A percentile compares a stretch with the other conserved stretches of the same genome.
phyloP scores from a whole-genome alignment of 2,888 invertebrate species.

The Crossocerus cetratus region DNA sequence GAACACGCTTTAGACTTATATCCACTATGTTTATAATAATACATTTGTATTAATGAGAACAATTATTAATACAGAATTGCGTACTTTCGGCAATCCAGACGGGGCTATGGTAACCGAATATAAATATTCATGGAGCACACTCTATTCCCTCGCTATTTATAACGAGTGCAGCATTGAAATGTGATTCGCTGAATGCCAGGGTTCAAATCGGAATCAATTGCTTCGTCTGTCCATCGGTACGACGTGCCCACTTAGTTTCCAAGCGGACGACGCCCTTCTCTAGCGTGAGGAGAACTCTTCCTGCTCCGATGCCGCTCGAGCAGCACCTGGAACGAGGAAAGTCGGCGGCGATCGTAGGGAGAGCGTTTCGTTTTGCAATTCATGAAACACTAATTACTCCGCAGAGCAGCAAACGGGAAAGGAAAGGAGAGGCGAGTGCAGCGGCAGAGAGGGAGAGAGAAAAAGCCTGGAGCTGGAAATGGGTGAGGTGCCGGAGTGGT shows the following conservation, averaged over 20 bases:
- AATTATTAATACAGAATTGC: too few relatives aligned
- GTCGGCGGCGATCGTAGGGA: constrained; percentile 14
- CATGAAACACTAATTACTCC: constrained; percentile 51
- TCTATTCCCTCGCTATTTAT: neutral
- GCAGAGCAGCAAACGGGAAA: constrained; percentile 23
- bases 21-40: too few relatives aligned
- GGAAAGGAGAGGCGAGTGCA: too few relatives aligned
- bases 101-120: too few relatives aligned
- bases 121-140: neutral
- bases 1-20: too few relatives aligned
- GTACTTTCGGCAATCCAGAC: too few relatives aligned
- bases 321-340: constrained; percentile 2
- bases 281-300: too few relatives aligned
- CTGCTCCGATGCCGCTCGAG: neutral
- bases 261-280: neutral
- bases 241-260: neutral
- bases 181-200: too few relatives aligned
- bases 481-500: constrained; percentile 42
- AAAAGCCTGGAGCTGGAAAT: constrained; percentile 23
- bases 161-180: too few relatives aligned
- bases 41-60: too few relatives aligned
- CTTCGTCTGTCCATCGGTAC: too few relatives aligned
- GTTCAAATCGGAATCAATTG: too few relatives aligned
- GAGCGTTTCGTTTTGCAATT: constrained; percentile 43
- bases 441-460: neutral